These are phyloP conservation scores for Misgurnus mizolepis DNA, from an alignment of 2,113 vertebrate species.

Conservation along the genomic window DNA sequence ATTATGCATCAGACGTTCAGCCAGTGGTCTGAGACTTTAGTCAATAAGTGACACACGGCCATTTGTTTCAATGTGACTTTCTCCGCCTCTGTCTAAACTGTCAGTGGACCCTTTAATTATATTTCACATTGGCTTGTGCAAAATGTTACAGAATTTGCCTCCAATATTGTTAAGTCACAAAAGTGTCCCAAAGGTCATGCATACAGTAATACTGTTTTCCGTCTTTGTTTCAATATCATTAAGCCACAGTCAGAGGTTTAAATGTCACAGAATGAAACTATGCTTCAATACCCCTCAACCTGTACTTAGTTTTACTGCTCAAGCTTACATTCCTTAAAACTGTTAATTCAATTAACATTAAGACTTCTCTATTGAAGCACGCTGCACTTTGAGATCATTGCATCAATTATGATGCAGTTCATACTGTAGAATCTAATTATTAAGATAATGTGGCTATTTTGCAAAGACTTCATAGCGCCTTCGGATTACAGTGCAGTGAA, in stretches of 20 bases:
- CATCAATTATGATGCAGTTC: not conserved
- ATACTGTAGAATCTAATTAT: not conserved
- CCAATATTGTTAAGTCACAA: conserved; percentile 25
- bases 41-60: conserved; percentile 3
- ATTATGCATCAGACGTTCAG: too few species aligned
- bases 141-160: conserved; percentile 19
- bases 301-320: too few species aligned
- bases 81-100: conserved; percentile 16
- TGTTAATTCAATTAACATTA: not conserved
- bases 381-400: not conserved
- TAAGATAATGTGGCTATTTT: not conserved
- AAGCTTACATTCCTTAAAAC: not conserved
- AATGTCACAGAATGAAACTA: conserved; percentile 24
- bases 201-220: not conserved
- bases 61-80: conserved; percentile 13
- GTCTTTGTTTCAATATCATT: conserved; percentile 23
- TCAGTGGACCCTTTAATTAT: conserved; percentile 22
- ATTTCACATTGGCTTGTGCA: not conserved
- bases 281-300: not conserved
- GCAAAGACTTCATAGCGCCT: not conserved
- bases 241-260: conserved; percentile 3
- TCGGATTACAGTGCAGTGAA: not conserved
- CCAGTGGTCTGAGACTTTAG: too few species aligned
- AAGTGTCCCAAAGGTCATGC: conserved; percentile 14
- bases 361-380: not conserved